A percentile compares a stretch with the other conserved stretches of the same genome.
Conservation (phyloP, 1,140 invertebrate species). For the Caenorhabditis inopinata region DNA sequence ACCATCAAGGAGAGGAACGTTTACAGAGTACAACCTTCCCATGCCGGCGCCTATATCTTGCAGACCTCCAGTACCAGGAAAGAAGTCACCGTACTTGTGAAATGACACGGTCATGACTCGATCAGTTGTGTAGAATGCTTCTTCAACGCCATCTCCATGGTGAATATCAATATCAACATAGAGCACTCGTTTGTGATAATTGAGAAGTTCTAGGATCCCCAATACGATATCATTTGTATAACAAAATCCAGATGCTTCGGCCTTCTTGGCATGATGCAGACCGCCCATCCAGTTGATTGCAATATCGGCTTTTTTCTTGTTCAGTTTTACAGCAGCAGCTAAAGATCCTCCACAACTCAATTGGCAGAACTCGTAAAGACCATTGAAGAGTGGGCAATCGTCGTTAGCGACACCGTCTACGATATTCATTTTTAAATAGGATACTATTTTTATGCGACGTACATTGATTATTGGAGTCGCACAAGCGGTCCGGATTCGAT, state of each 20-base stretch:
- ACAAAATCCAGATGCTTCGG: too few relatives aligned
- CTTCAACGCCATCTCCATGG: slow-evolving; percentile 85
- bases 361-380: slow-evolving; percentile 94
- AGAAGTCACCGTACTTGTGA: slow-evolving; percentile 88
- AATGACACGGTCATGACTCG: slow-evolving; percentile 87
- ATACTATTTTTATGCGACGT: neutral
- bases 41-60: slow-evolving; percentile 69
- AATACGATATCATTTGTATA: slow-evolving; percentile 93
- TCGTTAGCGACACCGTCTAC: slow-evolving; percentile 88
- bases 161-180: slow-evolving; percentile 89
- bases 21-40: slow-evolving; percentile 69
- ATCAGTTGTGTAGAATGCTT: slow-evolving; percentile 85
- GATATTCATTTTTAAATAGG: slow-evolving; percentile 42
- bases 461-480: neutral
- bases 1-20: slow-evolving; percentile 69
- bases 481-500: slow-evolving; percentile 82
- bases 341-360: slow-evolving; percentile 95
- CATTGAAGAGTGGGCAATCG: slow-evolving; percentile 96
- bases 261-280: slow-evolving; percentile 93
- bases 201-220: slow-evolving; percentile 83
- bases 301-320: slow-evolving; percentile 91
- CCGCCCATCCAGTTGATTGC: slow-evolving; percentile 97
- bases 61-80: slow-evolving; percentile 81
- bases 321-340: slow-evolving; percentile 87
- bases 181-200: slow-evolving; percentile 73